These are phyloP conservation scores for Probosciger aterrimus DNA, from an alignment of 2,113 vertebrate species.

Conservation along the genomic window DNA sequence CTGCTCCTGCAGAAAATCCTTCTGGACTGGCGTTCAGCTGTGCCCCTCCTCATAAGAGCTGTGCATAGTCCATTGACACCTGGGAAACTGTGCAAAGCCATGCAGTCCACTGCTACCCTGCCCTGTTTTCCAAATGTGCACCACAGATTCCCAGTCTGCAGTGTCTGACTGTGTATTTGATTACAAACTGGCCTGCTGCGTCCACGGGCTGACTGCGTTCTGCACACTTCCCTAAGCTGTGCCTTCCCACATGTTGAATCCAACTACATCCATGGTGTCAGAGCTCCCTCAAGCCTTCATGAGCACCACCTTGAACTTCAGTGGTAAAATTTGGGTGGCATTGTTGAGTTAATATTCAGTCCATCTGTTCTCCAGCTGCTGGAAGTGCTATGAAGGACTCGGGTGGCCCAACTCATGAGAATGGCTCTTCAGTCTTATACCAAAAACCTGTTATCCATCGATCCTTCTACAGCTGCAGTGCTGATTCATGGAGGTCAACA, in stretches of 20 bases:
- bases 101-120: background rate
- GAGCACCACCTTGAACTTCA: background rate
- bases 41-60: background rate
- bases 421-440: background rate
- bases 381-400: background rate
- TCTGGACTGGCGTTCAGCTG: background rate
- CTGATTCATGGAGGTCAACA: background rate
- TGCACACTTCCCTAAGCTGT: background rate
- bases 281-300: background rate
- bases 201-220: background rate
- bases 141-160: background rate
- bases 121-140: background rate
- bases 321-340: background rate
- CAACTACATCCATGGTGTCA: accelerated
- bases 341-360: background rate
- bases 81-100: background rate
- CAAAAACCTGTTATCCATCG: background rate
- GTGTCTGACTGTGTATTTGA: background rate
- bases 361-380: background rate
- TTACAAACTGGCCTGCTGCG: background rate
- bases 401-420: background rate
- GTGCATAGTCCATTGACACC: background rate
- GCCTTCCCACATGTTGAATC: background rate
- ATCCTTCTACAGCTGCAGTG: background rate
- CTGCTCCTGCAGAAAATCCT: background rate